Percentiles rank a stretch among this genome's conserved stretches.
Conservation (phyloP, 2,113 vertebrate species). For the Callipepla squamata region DNA sequence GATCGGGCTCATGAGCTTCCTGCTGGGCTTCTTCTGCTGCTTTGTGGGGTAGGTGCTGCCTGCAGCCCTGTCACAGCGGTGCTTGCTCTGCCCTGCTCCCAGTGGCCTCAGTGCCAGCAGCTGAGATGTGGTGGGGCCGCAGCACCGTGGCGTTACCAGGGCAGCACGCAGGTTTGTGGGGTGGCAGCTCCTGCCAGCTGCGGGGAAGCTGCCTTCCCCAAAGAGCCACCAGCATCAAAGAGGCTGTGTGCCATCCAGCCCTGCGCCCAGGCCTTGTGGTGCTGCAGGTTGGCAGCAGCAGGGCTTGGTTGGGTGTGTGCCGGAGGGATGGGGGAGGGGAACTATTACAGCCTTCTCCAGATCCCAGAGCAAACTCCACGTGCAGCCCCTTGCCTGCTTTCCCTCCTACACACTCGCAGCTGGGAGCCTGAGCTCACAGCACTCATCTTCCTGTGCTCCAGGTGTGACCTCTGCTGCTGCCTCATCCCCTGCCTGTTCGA, state of each 20-base stretch:
- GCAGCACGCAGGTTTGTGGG: no score
- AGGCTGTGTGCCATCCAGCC: no score
- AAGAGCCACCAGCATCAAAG: not conserved
- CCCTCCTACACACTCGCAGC: rapidly evolving
- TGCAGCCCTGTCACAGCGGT: rapidly evolving
- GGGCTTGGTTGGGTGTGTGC: no score
- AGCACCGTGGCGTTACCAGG: not conserved
- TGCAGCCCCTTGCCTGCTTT: rapidly evolving
- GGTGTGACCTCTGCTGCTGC: slow-evolving; percentile 97
- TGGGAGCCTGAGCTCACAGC: not conserved
- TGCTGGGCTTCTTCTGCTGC: slow-evolving; percentile 97
- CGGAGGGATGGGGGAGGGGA: rapidly evolving
- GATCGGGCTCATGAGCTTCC: slow-evolving; percentile 95
- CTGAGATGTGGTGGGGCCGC: rapidly evolving
- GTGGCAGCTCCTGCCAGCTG: not conserved
- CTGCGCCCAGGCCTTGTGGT: rapidly evolving
- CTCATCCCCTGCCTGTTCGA: slow-evolving; percentile 96
- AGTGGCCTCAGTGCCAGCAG: not conserved
- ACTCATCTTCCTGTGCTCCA: slow-evolving; percentile 52
- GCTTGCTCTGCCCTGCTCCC: not conserved
- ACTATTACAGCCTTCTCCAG: rapidly evolving
- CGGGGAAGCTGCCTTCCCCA: not conserved
- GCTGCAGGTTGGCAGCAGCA: not conserved
- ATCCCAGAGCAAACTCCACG: rapidly evolving
- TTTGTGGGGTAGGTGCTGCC: slow-evolving; percentile 88